Conservation (phyloP, 1,140 invertebrate species). For the Stenopsyche tienmushanensis region DNA sequence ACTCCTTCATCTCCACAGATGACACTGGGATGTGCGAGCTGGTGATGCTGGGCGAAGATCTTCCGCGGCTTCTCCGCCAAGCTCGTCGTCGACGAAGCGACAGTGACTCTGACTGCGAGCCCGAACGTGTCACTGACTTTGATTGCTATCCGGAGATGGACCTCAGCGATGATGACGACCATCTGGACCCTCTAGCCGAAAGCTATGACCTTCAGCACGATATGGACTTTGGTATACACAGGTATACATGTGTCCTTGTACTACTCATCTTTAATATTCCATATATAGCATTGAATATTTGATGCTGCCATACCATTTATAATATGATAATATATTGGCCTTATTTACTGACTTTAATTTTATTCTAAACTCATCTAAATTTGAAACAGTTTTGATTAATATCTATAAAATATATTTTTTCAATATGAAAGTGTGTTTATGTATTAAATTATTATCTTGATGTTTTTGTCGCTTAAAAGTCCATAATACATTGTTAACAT, state of each 20-base stretch:
- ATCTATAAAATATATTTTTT: no score
- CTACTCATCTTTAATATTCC: slow-evolving; percentile 11
- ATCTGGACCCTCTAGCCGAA: slow-evolving; percentile 64
- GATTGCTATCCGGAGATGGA: slow-evolving; percentile 74
- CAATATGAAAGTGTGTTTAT: no score
- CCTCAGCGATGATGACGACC: slow-evolving; percentile 75
- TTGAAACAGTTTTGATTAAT: no score
- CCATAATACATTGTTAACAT: no score
- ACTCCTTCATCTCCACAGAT: slow-evolving; percentile 94
- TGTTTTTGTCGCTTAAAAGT: no score
- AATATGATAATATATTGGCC: no score
- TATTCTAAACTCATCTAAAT: no score
- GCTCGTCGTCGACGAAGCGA: slow-evolving; percentile 55
- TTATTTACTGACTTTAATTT: no score
- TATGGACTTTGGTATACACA: slow-evolving; percentile 71
- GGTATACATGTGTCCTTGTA: slow-evolving; percentile 45
- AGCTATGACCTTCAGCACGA: slow-evolving; percentile 73
- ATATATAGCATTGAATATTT: no score
- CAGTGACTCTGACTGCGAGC: slow-evolving; percentile 58
- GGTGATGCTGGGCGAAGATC: slow-evolving; percentile 76
- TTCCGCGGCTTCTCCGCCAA: slow-evolving; percentile 65
- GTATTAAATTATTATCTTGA: no score
- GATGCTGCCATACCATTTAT: no score
- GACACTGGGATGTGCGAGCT: slow-evolving; percentile 83
- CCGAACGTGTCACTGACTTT: slow-evolving; percentile 60